Percentiles rank a stretch among this genome's conserved stretches.
Evolutionary conservation across 1,140 invertebrate genomes (phyloP).

Genomic region (Lepidostoma basale): DNA sequence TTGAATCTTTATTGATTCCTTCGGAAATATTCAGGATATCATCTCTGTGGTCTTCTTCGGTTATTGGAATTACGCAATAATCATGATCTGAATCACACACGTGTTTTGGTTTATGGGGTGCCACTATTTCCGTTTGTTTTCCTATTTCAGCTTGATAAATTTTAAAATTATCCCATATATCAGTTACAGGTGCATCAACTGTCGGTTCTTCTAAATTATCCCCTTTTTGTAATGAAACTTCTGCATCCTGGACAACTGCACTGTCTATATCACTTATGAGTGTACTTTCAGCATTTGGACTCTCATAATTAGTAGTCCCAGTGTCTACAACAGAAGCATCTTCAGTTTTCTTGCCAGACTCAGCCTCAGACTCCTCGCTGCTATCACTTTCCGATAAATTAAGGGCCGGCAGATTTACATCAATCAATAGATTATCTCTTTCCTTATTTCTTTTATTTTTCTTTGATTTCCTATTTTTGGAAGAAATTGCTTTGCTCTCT

Average conservation of each 20-base stretch:
- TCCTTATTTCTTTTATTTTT: conserved; percentile 66
- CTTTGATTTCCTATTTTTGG: conserved; percentile 60
- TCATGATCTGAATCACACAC: conserved; percentile 71
- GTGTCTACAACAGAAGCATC: not conserved
- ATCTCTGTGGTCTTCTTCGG: conserved; percentile 42
- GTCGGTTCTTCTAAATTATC: conserved; percentile 43
- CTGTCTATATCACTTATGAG: conserved; percentile 36
- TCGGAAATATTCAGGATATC: conserved; percentile 1
- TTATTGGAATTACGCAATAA: conserved; percentile 64
- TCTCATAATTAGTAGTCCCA: conserved; percentile 21
- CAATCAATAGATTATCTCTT: conserved; percentile 67
- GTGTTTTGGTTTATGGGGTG: conserved; percentile 58
- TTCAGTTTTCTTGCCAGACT: conserved; percentile 49
- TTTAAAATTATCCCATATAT: conserved; percentile 86
- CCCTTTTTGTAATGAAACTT: not conserved
- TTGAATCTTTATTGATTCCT: conserved; percentile 55
- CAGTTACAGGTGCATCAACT: conserved; percentile 58
- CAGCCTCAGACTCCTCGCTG: conserved; percentile 76
- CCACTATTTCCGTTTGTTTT: conserved; percentile 57
- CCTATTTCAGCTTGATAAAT: conserved; percentile 66
- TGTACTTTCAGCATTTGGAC: conserved; percentile 42
- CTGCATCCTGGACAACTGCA: not conserved
- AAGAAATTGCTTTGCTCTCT: conserved; percentile 42
- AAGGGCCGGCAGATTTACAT: conserved; percentile 72
- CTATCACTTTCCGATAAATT: conserved; percentile 82